Evolutionary conservation across 2,888 invertebrate genomes (phyloP), one percentile per base, ranked within the genome.

Genomic region (Zootermopsis nevadensis): DNA sequence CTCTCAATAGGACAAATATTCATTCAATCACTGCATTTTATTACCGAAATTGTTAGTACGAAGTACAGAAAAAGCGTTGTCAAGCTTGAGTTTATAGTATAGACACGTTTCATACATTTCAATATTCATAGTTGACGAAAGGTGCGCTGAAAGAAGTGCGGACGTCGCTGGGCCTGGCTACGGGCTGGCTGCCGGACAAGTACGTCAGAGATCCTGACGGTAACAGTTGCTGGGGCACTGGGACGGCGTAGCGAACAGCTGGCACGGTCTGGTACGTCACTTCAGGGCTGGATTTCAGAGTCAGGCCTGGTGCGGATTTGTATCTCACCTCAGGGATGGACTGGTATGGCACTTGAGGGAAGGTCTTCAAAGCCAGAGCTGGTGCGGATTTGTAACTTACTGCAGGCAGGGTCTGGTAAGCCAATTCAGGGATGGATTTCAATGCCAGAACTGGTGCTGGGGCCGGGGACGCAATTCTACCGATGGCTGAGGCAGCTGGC

Each of bases 401-500:
- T 1, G 60, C n/a, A n/a, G 60, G 60, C n/a, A 27, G 2, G 60
- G 60, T n/a, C 60, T 60, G 60, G 1, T 8, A 60, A 1, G 60
- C 12, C 60, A 60, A 24, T n/a, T 24, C 60, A 27, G 60, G 60
- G 24, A 27, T 27, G 10, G n/a, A 4, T 2, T 27, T 60, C 3
- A 27, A 2, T n/a, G 60, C 60, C 24, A n/a, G n/a, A 12, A n/a
- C 60, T 24, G 69, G 85, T 82, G 72, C 77, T 76, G 81, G n/a
- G 42, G 74, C 82, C 79, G 30, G n/a, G 66, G 30, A 7, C 7
- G 66, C n/a, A 66, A 30, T 30, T n/a, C 30, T 24, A 15, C 69
- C 80, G 67, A 80, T 81, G 67, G 77, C 84, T 19, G 85, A 80
- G 69, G 60, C 22, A 60, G 60, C 38, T 10, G 31, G 80, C 35